Percentiles rank a stretch among this genome's conserved stretches.
These are phyloP conservation scores for Callyntrura sp. DNA, from an alignment of 2,888 invertebrate genomes.

Conservation along the genomic window DNA sequence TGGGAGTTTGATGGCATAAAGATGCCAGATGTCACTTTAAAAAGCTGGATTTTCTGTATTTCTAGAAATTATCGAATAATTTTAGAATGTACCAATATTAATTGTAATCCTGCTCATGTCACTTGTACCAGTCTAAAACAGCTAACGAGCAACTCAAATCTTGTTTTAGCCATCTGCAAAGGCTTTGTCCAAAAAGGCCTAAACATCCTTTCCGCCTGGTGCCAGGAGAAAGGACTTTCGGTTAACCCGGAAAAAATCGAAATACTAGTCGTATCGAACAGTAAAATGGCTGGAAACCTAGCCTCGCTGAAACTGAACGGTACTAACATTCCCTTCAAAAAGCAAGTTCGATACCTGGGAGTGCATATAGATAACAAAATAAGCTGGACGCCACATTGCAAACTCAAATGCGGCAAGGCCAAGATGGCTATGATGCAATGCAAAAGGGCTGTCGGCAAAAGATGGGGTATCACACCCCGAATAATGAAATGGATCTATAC, in stretches of 20 bases:
- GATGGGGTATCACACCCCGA: conserved; percentile 75
- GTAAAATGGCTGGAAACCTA: neutral
- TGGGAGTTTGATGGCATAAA: too few relatives aligned
- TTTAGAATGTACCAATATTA: too few relatives aligned
- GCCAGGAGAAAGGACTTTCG: too few relatives aligned
- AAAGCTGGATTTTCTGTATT: too few relatives aligned
- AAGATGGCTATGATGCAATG: conserved; percentile 56
- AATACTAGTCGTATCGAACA: neutral
- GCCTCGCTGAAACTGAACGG: neutral
- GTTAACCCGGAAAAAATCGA: neutral
- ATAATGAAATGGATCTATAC: conserved; percentile 76
- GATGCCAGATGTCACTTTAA: too few relatives aligned
- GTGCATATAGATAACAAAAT: conserved; percentile 70
- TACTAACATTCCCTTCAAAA: neutral
- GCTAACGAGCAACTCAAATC: too few relatives aligned
- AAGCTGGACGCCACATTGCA: conserved; percentile 62
- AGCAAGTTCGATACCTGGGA: conserved; percentile 71
- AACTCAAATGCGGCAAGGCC: neutral
- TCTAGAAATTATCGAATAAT: too few relatives aligned
- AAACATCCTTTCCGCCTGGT: conserved; percentile 65
- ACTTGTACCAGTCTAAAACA: too few relatives aligned
- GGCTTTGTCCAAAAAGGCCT: conserved; percentile 54
- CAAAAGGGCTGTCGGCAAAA: conserved; percentile 50
- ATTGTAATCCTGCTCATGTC: too few relatives aligned
- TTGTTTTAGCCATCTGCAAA: too few relatives aligned